Percentiles rank a stretch among this genome's conserved stretches.
phyloP scores from a whole-genome alignment of 2,888 invertebrate genomes.

The Trichacis sp. region DNA sequence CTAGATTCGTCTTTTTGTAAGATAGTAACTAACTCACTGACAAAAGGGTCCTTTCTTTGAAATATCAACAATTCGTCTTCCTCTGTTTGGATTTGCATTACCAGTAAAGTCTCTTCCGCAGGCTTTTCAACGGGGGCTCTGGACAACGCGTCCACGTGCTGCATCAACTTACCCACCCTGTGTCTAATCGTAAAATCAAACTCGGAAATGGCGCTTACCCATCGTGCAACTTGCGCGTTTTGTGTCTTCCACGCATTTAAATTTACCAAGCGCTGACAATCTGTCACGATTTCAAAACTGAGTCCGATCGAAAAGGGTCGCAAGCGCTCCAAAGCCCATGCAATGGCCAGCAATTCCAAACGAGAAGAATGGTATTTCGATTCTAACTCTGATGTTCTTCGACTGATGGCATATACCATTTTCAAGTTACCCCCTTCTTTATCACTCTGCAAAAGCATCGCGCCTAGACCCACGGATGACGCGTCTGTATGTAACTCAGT shows the following conservation, averaged over 20 bases:
- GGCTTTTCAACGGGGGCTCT: no score
- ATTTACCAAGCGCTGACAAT: constrained; percentile 25
- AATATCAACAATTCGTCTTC: neutral
- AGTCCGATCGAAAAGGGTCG: constrained; percentile 17
- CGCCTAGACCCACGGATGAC: constrained; percentile 15
- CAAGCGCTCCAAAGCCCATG: constrained; percentile 22
- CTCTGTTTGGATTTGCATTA: no score
- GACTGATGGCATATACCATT: constrained; percentile 23
- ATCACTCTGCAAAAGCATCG: constrained; percentile 18
- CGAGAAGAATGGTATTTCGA: constrained; percentile 22
- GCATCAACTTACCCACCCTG: no score
- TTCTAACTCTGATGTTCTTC: constrained; percentile 12
- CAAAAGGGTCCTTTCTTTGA: neutral
- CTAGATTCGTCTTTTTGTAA: no score
- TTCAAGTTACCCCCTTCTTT: neutral
- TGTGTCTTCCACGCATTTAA: constrained; percentile 22
- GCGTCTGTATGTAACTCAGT: constrained; percentile 30
- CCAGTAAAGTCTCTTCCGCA: no score
- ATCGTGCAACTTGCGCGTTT: constrained; percentile 17
- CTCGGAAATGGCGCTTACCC: constrained; percentile 8
- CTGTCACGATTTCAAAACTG: constrained; percentile 21
- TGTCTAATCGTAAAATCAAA: no score
- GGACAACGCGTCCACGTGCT: no score
- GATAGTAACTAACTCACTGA: neutral
- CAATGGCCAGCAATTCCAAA: constrained; percentile 29